phyloP scores from a whole-genome alignment of 2,113 vertebrate genomes.

The Lagenorhynchus albirostris region DNA sequence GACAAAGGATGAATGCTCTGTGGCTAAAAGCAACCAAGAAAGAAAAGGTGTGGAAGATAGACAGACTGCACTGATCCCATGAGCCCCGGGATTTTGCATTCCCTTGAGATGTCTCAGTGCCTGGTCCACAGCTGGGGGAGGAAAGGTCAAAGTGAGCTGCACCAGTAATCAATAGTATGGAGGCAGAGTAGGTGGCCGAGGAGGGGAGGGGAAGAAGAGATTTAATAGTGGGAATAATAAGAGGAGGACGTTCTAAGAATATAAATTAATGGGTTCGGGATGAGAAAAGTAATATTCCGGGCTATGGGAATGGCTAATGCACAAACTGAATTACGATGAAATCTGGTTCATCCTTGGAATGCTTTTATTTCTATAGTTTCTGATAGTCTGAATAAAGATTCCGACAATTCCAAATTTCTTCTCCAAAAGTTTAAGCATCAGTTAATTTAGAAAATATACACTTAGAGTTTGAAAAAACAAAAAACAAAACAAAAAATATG shows the following conservation, averaged over 20 bases:
- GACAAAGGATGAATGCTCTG: neutral
- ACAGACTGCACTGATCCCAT: neutral
- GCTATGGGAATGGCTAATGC: neutral
- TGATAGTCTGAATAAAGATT: slow-evolving; percentile 2
- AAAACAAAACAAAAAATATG: neutral
- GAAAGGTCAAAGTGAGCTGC: neutral
- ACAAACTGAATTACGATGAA: neutral
- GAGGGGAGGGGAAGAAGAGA: neutral
- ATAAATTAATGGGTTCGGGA: neutral
- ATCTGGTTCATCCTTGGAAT: neutral
- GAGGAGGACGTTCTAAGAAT: neutral
- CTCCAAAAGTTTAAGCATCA: neutral
- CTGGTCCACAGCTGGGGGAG: neutral
- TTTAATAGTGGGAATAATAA: neutral
- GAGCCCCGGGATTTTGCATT: neutral
- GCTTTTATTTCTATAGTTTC: neutral
- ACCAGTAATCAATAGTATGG: neutral
- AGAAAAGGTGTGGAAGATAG: neutral
- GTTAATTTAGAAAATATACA: neutral
- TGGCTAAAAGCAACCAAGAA: neutral
- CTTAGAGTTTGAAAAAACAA: neutral
- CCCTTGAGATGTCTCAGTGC: neutral
- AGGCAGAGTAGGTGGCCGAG: neutral
- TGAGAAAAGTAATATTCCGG: neutral
- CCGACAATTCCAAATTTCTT: neutral